Conservation (phyloP, 2,888 invertebrate genomes). For the Spisula subtruncata region DNA sequence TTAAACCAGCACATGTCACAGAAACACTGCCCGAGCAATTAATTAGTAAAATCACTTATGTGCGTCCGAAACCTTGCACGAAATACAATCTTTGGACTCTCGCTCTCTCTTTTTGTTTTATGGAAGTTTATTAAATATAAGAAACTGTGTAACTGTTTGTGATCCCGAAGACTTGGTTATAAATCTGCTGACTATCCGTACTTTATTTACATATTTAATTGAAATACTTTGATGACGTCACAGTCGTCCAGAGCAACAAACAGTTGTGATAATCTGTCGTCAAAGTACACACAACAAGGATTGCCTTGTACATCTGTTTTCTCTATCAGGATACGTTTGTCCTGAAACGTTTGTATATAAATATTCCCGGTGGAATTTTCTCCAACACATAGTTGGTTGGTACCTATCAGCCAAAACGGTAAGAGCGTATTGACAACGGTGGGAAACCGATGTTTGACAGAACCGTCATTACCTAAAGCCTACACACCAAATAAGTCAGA, state of each 20-base stretch:
- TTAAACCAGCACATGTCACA: too few species aligned
- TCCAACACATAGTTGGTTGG: background rate
- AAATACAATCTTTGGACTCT: too few species aligned
- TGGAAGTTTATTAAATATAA: too few species aligned
- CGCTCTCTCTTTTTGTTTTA: too few species aligned
- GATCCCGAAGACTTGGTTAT: too few species aligned
- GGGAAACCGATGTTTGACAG: background rate
- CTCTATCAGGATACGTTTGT: background rate
- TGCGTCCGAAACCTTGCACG: too few species aligned
- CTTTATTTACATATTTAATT: background rate
- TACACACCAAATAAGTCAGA: background rate
- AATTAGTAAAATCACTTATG: too few species aligned
- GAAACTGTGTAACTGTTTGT: too few species aligned
- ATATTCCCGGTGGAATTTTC: too few species aligned
- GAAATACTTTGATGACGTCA: background rate
- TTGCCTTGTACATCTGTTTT: background rate
- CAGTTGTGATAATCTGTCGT: background rate
- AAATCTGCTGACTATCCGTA: too few species aligned
- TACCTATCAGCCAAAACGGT: background rate
- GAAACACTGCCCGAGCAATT: too few species aligned
- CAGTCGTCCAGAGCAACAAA: background rate
- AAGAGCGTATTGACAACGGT: background rate
- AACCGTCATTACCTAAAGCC: background rate
- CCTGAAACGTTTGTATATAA: background rate
- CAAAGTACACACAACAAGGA: background rate